Evolutionary conservation across 1,140 invertebrate species (phyloP).

Genomic region (Drosophila rhopaloa): DNA sequence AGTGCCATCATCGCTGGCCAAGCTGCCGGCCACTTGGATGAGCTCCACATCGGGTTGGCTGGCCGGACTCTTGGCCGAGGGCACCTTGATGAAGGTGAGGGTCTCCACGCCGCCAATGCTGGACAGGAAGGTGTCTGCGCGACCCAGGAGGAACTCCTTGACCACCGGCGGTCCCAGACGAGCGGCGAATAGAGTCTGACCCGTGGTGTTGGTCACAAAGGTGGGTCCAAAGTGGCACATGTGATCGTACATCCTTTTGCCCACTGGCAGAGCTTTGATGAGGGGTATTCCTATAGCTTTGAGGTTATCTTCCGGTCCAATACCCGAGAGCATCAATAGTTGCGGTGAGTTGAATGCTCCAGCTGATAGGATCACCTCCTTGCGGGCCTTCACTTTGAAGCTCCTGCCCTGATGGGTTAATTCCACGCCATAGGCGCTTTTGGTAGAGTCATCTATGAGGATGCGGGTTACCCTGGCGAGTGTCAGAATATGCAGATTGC

Average conservation of each 20-base stretch:
- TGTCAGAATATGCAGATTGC: constrained; percentile 88
- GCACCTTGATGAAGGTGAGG: constrained; percentile 88
- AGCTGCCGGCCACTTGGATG: constrained; percentile 86
- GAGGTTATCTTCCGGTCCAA: constrained; percentile 89
- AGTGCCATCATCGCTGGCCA: constrained; percentile 88
- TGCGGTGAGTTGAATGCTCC: constrained; percentile 91
- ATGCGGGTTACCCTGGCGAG: constrained; percentile 88
- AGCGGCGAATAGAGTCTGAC: constrained; percentile 71
- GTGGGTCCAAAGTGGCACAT: constrained; percentile 88
- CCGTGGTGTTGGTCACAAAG: constrained; percentile 86
- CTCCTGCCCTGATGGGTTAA: constrained; percentile 85
- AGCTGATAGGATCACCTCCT: constrained; percentile 90
- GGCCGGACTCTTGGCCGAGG: constrained; percentile 85
- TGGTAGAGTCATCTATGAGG: constrained; percentile 86
- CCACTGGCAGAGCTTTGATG: constrained; percentile 89
- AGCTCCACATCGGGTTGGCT: constrained; percentile 88
- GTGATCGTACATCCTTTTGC: constrained; percentile 90
- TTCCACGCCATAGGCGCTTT: constrained; percentile 88
- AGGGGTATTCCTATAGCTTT: constrained; percentile 88
- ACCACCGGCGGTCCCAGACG: constrained; percentile 68
- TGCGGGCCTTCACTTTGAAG: constrained; percentile 86
- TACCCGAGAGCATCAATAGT: constrained; percentile 92
- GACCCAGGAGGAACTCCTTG: constrained; percentile 55
- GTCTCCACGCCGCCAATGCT: constrained; percentile 87
- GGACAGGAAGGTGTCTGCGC: constrained; percentile 63